Conservation (phyloP, 2,113 vertebrate species). For the Trachemys scripta region DNA sequence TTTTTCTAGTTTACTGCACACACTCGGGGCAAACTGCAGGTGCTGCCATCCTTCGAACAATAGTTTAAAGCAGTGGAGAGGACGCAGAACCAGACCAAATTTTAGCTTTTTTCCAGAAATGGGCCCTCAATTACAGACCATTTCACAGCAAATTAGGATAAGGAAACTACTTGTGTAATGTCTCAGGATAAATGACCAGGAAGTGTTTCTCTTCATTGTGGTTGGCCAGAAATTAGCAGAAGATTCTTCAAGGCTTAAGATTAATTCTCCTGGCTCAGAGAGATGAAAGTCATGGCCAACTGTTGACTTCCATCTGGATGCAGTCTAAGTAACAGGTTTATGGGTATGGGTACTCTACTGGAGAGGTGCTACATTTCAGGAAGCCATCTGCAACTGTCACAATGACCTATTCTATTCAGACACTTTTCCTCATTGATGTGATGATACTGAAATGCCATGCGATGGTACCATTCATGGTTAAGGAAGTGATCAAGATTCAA, state of each 20-base stretch:
- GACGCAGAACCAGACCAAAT: not conserved
- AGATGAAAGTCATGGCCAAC: not conserved
- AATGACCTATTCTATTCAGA: not conserved
- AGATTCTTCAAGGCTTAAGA: not conserved
- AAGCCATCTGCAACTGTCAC: not conserved
- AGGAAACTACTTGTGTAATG: fast-evolving
- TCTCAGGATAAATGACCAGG: not conserved
- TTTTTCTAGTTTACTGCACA: not conserved
- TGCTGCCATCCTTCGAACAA: not conserved
- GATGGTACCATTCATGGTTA: not conserved
- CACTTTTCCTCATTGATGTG: not conserved
- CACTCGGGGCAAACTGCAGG: not conserved
- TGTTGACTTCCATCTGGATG: not conserved
- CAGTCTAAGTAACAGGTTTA: not conserved
- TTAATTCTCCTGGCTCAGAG: not conserved
- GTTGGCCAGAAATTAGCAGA: not conserved
- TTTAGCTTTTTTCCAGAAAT: not conserved
- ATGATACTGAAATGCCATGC: not conserved
- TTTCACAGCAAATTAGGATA: not conserved
- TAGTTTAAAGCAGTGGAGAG: not conserved
- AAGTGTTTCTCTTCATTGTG: not conserved
- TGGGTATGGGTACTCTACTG: not conserved
- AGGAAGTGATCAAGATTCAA: too few species aligned
- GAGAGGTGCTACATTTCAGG: not conserved
- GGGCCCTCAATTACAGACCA: not conserved